Evolutionary conservation across 2,113 vertebrate species (phyloP).

Genomic region (Actinemys pallida): DNA sequence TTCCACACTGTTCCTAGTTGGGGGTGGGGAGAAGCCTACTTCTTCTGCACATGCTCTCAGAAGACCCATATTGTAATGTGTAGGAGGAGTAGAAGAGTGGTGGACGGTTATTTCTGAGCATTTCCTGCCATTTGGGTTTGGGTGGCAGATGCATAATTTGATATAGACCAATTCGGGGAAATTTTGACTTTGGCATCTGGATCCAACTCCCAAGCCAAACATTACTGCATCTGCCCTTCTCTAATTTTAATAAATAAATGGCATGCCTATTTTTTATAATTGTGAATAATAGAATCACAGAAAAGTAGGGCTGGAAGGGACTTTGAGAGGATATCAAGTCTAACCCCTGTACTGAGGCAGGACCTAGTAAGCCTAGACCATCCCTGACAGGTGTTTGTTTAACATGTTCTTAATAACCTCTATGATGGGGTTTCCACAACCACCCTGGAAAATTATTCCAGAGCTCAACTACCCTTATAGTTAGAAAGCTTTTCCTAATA

Average conservation of each 20-base stretch:
- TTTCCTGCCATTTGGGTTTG: background rate
- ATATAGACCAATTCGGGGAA: background rate
- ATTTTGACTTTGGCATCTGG: background rate
- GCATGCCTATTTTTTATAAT: background rate
- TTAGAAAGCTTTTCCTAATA: background rate
- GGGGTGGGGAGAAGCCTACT: background rate
- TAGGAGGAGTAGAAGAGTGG: background rate
- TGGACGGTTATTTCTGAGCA: background rate
- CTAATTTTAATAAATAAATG: background rate
- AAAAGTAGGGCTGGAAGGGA: background rate
- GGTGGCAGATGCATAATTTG: background rate
- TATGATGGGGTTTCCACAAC: background rate
- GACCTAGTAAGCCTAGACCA: background rate
- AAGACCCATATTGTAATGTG: background rate
- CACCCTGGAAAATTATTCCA: background rate
- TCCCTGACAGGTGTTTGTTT: background rate
- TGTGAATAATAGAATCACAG: background rate
- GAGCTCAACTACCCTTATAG: background rate
- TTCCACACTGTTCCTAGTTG: background rate
- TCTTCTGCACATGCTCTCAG: background rate
- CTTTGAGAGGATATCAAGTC: background rate
- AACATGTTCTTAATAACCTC: background rate
- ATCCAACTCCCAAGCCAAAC: background rate
- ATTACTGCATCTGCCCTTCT: fast-evolving
- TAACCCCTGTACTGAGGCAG: background rate